Evolutionary conservation across 2,113 vertebrate genomes (phyloP), one percentile per base, ranked within the genome.

Genomic region (Cricetomys ansorgei): DNA sequence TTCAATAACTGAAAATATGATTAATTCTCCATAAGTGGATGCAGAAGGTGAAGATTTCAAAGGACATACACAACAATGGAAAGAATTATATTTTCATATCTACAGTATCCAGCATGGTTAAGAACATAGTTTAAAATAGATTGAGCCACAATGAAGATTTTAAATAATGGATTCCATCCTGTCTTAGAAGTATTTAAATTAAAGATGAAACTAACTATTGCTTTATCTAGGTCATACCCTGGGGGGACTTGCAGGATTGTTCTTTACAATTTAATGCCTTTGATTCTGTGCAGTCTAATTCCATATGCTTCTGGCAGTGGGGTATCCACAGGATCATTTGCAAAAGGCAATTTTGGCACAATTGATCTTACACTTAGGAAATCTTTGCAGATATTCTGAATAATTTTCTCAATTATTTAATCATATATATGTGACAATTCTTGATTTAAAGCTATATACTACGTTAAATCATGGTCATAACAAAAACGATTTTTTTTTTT

Each of bases 91-190:
- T 75, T 83, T 88, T 86, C 62, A 70, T n/a, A 94, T 27, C 53
- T 81, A 55, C 12, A 57, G 23, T 67, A 92, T 88, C 40, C 55
- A 86, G 40, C 3, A 88, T 91, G 27, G 45, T 94, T 91, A 81
- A 94, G 85, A 4, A 43, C 40, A 65, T 7, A 88, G 91, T 97
- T 96, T 94, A 94, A 98, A 94, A 92, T 17, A 92, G 80, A 90
- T 37, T 81, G 80, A 85, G 12, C 79, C 62, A 89, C 48, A 87
- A 43, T 80, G 81, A 80, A 89, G 50, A 87, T 75, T 83, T 97
- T 91, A 97, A 97, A 96, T 97, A 97, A 96, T 94, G 55, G 95
- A 96, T 92, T 92, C 88, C 34, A 97, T 34, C 43, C 70, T 80
- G 50, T 88, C 75, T 95, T 94, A 73, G 77, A 94, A 73, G 57